These are phyloP conservation scores for Xyrichtys novacula DNA, from an alignment of 2,797 vertebrate species.

Conservation along the genomic window DNA sequence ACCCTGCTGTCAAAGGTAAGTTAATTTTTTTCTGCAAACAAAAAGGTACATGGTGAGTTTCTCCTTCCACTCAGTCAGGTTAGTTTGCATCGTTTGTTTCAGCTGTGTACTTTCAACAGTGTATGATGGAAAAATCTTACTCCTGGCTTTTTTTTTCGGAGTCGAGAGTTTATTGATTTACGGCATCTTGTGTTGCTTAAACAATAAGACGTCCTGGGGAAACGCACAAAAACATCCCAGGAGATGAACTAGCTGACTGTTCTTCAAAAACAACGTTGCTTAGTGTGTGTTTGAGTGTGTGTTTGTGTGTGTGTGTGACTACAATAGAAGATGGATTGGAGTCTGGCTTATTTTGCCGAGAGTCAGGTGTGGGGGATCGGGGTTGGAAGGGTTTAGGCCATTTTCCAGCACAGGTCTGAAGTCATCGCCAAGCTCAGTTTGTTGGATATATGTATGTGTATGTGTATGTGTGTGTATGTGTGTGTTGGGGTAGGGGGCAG, in stretches of 20 bases:
- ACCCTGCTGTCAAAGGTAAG: background rate
- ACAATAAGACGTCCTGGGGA: constrained; percentile 54
- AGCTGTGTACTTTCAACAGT: constrained; percentile 3
- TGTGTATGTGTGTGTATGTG: constrained; percentile 37
- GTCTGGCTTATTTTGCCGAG: constrained; percentile 89
- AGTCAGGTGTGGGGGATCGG: constrained; percentile 58
- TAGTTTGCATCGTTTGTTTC: constrained; percentile 19
- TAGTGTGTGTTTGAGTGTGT: constrained; percentile 45
- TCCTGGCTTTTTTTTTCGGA: constrained; percentile 43
- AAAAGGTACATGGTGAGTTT: background rate
- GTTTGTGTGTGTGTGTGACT: constrained; percentile 70
- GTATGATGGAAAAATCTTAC: constrained; percentile 44
- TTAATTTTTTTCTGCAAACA: background rate
- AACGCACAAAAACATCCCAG: constrained; percentile 52
- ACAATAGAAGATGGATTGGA: constrained; percentile 88
- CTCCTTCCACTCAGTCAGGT: background rate
- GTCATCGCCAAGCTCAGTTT: constrained; percentile 73
- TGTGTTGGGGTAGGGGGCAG: constrained; percentile 23
- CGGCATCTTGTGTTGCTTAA: constrained; percentile 53
- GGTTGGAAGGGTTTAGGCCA: constrained; percentile 51
- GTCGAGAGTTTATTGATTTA: constrained; percentile 51
- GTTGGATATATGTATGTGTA: constrained; percentile 1
- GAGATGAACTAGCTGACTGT: constrained; percentile 62
- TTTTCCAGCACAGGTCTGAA: constrained; percentile 86
- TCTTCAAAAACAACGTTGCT: constrained; percentile 57